Evolutionary conservation across 2,797 vertebrate genomes (phyloP).

Genomic region (Urocyon cinereoargenteus): DNA sequence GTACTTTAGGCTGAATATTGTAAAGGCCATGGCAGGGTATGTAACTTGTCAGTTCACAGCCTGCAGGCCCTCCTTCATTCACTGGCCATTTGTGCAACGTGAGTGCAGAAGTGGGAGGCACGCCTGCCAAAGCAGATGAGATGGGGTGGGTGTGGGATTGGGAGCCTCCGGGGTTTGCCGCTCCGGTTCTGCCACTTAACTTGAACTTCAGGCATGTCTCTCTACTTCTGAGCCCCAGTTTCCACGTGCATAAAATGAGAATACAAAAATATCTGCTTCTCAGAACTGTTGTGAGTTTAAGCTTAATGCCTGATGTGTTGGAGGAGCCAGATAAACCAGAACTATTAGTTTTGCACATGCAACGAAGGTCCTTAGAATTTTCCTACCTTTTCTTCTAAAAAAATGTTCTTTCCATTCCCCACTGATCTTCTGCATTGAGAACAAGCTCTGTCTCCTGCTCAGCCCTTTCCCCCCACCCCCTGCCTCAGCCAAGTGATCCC

Average conservation of each 20-base stretch:
- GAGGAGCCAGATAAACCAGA: background rate
- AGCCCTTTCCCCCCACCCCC: background rate
- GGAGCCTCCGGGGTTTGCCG: background rate
- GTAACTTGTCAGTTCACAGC: background rate
- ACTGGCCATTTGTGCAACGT: background rate
- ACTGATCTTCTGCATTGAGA: background rate
- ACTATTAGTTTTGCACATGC: background rate
- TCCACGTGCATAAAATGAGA: background rate
- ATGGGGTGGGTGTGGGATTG: background rate
- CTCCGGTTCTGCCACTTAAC: slow-evolving; percentile 28
- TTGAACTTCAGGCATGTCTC: background rate
- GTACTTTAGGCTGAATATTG: background rate
- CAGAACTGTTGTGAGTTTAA: background rate
- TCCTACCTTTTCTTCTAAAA: background rate
- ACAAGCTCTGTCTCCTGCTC: background rate
- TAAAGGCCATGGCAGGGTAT: background rate
- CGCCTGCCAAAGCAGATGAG: background rate
- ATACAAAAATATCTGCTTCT: background rate
- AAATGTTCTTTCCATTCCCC: background rate
- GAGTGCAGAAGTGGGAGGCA: background rate
- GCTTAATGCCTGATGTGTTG: background rate
- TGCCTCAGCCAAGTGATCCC: background rate
- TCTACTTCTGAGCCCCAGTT: background rate
- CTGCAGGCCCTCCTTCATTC: background rate
- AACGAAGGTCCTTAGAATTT: background rate